phyloP scores from a whole-genome alignment of 2,888 invertebrate genomes.

The Furcula furcula region DNA sequence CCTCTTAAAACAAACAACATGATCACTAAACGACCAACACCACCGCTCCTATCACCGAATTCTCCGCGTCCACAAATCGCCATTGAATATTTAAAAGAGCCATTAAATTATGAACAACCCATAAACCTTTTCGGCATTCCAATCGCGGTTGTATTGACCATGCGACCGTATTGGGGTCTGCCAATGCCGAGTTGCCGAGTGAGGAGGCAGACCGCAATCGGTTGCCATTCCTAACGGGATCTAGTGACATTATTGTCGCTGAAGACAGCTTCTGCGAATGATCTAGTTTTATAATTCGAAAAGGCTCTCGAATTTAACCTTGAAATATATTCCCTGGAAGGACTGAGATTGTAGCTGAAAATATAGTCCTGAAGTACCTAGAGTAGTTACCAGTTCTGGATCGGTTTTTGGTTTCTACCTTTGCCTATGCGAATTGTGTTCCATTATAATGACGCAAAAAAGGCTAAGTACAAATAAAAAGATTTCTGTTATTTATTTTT shows the following conservation, averaged over 20 bases:
- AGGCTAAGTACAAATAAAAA: too few relatives aligned
- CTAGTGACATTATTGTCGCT: slow-evolving; percentile 7
- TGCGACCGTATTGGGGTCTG: slow-evolving; percentile 24
- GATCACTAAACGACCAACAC: too few relatives aligned
- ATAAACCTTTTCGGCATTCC: slow-evolving; percentile 29
- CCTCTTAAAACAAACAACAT: too few relatives aligned
- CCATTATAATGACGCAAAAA: too few relatives aligned
- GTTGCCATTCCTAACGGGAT: slow-evolving; percentile 19
- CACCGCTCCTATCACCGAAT: neutral
- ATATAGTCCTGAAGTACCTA: too few relatives aligned
- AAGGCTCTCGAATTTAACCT: too few relatives aligned
- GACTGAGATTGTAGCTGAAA: too few relatives aligned
- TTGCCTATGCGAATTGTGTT: too few relatives aligned
- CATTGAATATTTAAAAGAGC: neutral
- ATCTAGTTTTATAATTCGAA: slow-evolving; percentile 1
- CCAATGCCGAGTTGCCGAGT: slow-evolving; percentile 28
- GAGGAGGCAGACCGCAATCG: slow-evolving; percentile 10
- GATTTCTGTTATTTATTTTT: too few relatives aligned
- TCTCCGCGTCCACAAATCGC: neutral
- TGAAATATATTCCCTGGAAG: too few relatives aligned
- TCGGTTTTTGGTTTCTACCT: too few relatives aligned
- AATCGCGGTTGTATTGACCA: slow-evolving; percentile 8
- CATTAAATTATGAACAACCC: slow-evolving; percentile 27
- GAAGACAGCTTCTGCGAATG: slow-evolving; percentile 15
- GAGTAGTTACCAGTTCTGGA: too few relatives aligned